Percentiles rank a stretch among this genome's conserved stretches.
phyloP scores from a whole-genome alignment of 2,888 invertebrate genomes.

The Pachydiplax longipennis region DNA sequence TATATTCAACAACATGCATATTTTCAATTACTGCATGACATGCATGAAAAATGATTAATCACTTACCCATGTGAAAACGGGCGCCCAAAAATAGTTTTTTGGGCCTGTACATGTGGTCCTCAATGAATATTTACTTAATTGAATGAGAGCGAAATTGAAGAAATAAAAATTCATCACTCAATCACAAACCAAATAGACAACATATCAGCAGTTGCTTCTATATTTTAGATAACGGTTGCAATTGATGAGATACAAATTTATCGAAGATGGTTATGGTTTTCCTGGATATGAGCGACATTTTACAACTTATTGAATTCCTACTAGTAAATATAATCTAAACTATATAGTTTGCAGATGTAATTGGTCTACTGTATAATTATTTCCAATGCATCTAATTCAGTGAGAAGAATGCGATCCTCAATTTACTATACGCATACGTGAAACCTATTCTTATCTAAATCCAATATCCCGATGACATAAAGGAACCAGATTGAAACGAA shows the following conservation, averaged over 20 bases:
- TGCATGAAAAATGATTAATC: neutral
- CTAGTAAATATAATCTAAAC: neutral
- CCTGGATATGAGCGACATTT: constrained; percentile 70
- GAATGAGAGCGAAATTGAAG: neutral
- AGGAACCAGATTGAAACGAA: no score
- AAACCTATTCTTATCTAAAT: no score
- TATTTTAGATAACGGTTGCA: constrained; percentile 92
- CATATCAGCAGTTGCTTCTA: constrained; percentile 95
- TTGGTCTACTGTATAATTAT: no score
- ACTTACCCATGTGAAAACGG: constrained; percentile 96
- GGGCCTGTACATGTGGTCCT: no score
- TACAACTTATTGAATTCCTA: constrained; percentile 16
- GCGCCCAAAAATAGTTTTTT: constrained; percentile 99
- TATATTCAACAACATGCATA: no score
- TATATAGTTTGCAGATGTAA: no score
- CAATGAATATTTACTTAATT: constrained; percentile 54
- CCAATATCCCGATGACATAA: no score
- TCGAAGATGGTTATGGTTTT: constrained; percentile 71
- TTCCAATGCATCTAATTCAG: no score
- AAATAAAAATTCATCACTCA: neutral
- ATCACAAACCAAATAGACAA: constrained; percentile 39
- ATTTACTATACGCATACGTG: no score
- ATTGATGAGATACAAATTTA: constrained; percentile 77
- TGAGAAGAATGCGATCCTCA: no score
- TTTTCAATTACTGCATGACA: no score